Conservation (phyloP, 2,797 vertebrate species). For the Diglossa cyanea region DNA sequence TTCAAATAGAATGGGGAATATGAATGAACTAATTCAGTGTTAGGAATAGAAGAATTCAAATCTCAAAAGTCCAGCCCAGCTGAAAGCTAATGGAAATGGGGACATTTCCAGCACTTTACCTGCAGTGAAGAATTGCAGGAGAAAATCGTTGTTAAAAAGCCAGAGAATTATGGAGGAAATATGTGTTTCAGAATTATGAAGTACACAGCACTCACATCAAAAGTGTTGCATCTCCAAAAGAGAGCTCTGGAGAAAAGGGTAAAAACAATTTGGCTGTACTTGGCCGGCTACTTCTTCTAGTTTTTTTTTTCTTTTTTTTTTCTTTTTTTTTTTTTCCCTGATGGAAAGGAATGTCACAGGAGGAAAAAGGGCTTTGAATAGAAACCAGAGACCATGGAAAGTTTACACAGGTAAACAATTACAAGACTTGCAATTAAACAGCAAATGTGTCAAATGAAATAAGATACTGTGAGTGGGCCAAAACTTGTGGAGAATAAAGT, state of each 20-base stretch:
- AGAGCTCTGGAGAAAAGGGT: background rate
- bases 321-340: too few relatives aligned
- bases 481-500: background rate
- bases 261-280: background rate
- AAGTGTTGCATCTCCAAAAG: background rate
- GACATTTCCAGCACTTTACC: background rate
- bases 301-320: too few relatives aligned
- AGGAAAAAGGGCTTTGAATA: background rate
- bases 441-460: background rate
- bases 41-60: background rate
- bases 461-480: rapidly evolving
- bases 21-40: background rate
- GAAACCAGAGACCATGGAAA: background rate
- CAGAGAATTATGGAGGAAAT: background rate
- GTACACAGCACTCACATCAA: background rate
- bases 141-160: background rate
- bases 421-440: background rate
- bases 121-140: background rate
- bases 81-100: background rate
- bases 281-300: background rate
- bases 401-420: background rate
- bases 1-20: background rate
- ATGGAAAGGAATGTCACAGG: background rate
- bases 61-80: background rate
- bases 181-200: background rate